Evolutionary conservation across 2,113 vertebrate genomes (phyloP).

Genomic region (Pagrus major): DNA sequence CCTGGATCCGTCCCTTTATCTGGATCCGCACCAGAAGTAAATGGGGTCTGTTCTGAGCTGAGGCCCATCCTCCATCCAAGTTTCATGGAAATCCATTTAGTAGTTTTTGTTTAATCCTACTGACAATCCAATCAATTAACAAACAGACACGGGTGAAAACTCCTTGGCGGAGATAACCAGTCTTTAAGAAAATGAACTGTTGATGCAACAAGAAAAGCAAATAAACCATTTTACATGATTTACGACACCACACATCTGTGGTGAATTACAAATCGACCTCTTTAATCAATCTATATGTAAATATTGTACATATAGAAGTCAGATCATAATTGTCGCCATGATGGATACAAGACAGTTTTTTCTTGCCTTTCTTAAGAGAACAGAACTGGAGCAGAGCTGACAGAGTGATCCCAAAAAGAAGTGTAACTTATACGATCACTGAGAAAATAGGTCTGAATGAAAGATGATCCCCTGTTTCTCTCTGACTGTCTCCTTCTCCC

Average conservation of each 20-base stretch:
- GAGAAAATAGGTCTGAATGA: constrained; percentile 64
- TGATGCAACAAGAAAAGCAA: neutral
- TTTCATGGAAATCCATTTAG: too few species aligned
- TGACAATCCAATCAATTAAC: too few species aligned
- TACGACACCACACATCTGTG: neutral
- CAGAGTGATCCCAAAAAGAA: constrained; percentile 46
- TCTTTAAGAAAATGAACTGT: too few species aligned
- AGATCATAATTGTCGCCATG: neutral
- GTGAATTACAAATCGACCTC: neutral
- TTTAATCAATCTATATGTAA: neutral
- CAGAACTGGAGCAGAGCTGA: constrained; percentile 58
- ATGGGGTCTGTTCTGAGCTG: too few species aligned
- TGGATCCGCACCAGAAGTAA: too few species aligned
- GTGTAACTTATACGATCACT: constrained; percentile 43
- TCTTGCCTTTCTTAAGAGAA: neutral
- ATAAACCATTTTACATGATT: neutral
- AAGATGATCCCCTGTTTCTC: constrained; percentile 49
- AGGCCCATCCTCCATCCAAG: too few species aligned
- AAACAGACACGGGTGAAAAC: too few species aligned
- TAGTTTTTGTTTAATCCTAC: too few species aligned
- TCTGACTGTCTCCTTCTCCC: constrained; percentile 36
- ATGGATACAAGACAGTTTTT: constrained; percentile 23
- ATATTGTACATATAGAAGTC: neutral
- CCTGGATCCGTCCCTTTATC: too few species aligned
- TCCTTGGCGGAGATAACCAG: too few species aligned